Evolutionary conservation across 2,888 invertebrate genomes (phyloP).

Genomic region (Hyles lineata): DNA sequence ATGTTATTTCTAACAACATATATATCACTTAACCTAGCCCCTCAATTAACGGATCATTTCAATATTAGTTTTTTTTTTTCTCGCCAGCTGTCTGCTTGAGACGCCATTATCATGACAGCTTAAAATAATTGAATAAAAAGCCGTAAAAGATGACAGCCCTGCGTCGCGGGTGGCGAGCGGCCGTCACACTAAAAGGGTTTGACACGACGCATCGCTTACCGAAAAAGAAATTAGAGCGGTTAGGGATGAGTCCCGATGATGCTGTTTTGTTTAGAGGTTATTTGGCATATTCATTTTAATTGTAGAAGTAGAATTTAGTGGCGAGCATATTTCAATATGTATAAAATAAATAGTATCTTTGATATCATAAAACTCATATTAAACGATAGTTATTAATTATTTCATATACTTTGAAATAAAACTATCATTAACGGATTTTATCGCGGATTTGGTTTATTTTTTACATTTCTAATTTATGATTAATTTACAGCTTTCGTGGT

Average conservation of each 20-base stretch:
- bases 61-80: constrained; percentile 13
- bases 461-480: no score
- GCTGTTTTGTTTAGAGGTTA: neutral
- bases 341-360: no score
- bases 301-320: no score
- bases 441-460: no score
- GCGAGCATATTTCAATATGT: no score
- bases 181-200: constrained; percentile 71
- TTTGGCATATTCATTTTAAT: neutral
- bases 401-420: no score
- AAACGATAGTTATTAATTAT: no score
- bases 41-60: constrained; percentile 3
- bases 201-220: constrained; percentile 66
- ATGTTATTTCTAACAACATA: neutral
- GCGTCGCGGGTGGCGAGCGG: constrained; percentile 65
- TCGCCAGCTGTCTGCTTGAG: constrained; percentile 15
- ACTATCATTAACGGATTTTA: no score
- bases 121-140: constrained; percentile 34
- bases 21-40: neutral
- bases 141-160: constrained; percentile 45
- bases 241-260: neutral
- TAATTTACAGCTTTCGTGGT: no score
- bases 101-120: constrained; percentile 31
- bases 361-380: no score
- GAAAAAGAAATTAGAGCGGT: constrained; percentile 68